Evolutionary conservation across 2,888 invertebrate species (phyloP).

Genomic region (Phalangium opilio): DNA sequence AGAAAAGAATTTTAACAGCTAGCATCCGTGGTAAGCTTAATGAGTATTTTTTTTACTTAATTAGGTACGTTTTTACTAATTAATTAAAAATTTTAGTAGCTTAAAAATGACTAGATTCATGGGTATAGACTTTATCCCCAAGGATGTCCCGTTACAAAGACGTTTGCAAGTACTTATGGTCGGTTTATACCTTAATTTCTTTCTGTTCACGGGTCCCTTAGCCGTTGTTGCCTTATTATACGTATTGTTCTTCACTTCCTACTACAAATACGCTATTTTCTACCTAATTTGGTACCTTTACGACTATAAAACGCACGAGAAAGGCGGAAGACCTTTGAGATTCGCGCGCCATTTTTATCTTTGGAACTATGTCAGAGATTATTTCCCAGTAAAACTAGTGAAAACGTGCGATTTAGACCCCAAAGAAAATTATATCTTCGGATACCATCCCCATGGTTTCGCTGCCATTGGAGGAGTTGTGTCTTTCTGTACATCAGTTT

Average conservation of each 20-base stretch:
- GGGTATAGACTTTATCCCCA: conserved; percentile 74
- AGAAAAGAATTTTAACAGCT: too few species aligned
- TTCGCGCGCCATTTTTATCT: conserved; percentile 25
- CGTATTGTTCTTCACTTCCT: conserved; percentile 37
- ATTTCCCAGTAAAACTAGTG: conserved; percentile 68
- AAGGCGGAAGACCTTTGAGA: conserved; percentile 35
- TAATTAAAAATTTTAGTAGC: too few species aligned
- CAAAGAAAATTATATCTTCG: conserved; percentile 63
- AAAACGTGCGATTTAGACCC: conserved; percentile 69
- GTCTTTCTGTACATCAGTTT: conserved; percentile 54
- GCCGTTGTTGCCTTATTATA: conserved; percentile 40
- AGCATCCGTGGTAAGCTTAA: too few species aligned
- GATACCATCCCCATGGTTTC: conserved; percentile 81
- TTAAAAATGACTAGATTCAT: conserved; percentile 26
- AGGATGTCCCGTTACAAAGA: conserved; percentile 53
- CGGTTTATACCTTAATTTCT: conserved; percentile 48
- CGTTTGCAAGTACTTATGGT: conserved; percentile 70
- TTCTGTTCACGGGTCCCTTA: conserved; percentile 36
- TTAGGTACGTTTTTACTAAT: too few species aligned
- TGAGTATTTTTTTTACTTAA: too few species aligned
- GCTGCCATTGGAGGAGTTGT: conserved; percentile 61
- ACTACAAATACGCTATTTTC: conserved; percentile 33
- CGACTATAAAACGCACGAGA: conserved; percentile 44
- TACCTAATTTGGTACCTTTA: conserved; percentile 51
- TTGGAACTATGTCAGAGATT: conserved; percentile 44